phyloP scores from a whole-genome alignment of 2,797 vertebrate species.

The Lemur catta region DNA sequence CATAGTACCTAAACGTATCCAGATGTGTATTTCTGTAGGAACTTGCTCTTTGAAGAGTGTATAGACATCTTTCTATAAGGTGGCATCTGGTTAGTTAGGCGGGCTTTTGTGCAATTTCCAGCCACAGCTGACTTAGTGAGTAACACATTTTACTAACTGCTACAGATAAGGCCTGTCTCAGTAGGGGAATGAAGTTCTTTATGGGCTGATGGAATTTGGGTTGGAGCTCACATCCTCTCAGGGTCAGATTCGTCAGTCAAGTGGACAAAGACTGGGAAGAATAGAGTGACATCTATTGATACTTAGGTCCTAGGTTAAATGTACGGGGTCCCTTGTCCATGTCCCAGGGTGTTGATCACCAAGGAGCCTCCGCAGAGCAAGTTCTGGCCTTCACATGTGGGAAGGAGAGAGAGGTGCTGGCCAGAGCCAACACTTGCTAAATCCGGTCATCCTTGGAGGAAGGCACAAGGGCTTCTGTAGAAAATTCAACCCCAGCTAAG shows the following conservation, averaged over 20 bases:
- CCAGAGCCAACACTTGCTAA: neutral
- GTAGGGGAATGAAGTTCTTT: neutral
- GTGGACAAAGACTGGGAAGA: neutral
- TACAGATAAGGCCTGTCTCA: neutral
- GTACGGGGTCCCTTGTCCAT: neutral
- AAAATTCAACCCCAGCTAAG: neutral
- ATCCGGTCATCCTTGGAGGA: neutral
- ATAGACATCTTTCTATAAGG: neutral
- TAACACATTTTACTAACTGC: neutral
- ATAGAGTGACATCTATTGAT: neutral
- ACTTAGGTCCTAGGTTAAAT: neutral
- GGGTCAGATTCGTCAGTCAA: neutral
- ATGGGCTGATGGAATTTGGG: neutral
- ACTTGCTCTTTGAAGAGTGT: neutral
- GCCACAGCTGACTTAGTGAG: neutral
- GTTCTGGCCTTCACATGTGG: neutral
- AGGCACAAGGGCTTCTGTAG: neutral
- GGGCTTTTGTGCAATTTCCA: neutral
- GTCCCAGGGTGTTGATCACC: neutral
- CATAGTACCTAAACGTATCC: neutral
- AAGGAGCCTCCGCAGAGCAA: neutral
- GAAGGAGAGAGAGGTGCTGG: no score
- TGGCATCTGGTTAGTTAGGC: neutral
- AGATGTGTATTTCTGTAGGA: neutral
- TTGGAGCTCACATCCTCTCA: neutral